Evolutionary conservation across 2,113 vertebrate genomes (phyloP), one percentile per base, ranked within the genome.

Genomic region (Gopherus flavomarginatus): DNA sequence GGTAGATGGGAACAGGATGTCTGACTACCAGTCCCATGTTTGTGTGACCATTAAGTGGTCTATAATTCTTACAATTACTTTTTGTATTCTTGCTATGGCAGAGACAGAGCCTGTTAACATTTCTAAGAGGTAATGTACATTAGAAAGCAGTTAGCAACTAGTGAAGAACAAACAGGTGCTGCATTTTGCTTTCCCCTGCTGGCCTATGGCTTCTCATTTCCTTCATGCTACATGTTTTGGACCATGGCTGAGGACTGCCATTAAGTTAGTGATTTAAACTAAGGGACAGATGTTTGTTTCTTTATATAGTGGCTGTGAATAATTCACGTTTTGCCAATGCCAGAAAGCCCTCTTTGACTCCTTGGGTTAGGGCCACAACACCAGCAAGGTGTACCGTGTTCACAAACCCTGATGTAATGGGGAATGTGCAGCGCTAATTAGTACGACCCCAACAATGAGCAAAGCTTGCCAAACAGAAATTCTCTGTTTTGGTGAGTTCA

Each of bases 1-100:
- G 85, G 94, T 86, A 88, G 92, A 87, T 94, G 90, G 95, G 90
- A 94, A 88, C 1, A 14, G 96, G 96, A 97, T 95, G 93, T 94
- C 96, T 91, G 78, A 95, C 85, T 5, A 0, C 24, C 83, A 83
- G 47, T 81, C 94, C 94, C 95, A 95, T 57, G 83, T 69, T 88
- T 19, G 87, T 93, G 50, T 11, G 3, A 72, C 24, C 62, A 16
- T 38, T 72, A 72, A 38, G n/a, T 72, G 17, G 14, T 72, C 19
- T 72, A 38, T 72, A 24, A 24, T 75, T 75, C 38, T 75, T 75
- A 24, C 38, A 42, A 42, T 42, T 75, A 38, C 38, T 75, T 24
- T 75, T 8, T 75, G 72, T 42, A 38, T 62, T 88, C 81, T 85
- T 10, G 6, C 29, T 78, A 59, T 38, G 95, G 65, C 57, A 87